A percentile compares a stretch with the other conserved stretches of the same genome.
Evolutionary conservation across 2,888 invertebrate species (phyloP).

Genomic region (Apocheima hispidaria): DNA sequence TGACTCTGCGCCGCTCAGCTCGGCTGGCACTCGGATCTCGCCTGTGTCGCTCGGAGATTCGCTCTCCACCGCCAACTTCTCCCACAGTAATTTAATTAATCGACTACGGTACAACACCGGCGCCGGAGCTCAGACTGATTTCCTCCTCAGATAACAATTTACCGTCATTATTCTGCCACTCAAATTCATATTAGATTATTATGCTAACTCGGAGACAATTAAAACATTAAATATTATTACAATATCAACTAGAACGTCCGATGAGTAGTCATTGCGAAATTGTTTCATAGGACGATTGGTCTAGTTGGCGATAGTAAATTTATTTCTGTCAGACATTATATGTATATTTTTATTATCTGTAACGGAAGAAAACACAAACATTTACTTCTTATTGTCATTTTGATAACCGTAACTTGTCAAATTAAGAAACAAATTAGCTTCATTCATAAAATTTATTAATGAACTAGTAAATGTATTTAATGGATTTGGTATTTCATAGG

Average conservation of each 20-base stretch:
- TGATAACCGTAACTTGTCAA: background rate
- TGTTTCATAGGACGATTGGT: background rate
- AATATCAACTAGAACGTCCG: constrained; percentile 21
- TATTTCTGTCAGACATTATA: background rate
- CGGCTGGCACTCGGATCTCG: constrained; percentile 36
- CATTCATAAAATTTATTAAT: no score
- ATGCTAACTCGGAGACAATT: constrained; percentile 57
- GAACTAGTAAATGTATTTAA: no score
- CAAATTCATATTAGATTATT: constrained; percentile 70
- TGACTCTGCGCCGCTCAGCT: constrained; percentile 38
- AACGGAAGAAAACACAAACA: background rate
- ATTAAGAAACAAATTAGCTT: constrained; percentile 28
- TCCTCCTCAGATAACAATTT: constrained; percentile 79
- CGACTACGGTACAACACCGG: constrained; percentile 70
- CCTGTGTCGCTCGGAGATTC: constrained; percentile 46
- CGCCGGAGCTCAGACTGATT: constrained; percentile 73
- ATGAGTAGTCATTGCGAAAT: background rate
- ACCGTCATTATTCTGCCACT: constrained; percentile 76
- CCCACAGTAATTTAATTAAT: constrained; percentile 80
- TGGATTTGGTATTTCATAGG: no score
- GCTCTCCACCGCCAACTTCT: constrained; percentile 63
- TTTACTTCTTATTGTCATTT: background rate
- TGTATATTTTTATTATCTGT: background rate
- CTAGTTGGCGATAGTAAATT: background rate
- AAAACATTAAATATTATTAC: constrained; percentile 34